Conservation (phyloP, 1,140 invertebrate species). For the Pentalonia nigronervosa region DNA sequence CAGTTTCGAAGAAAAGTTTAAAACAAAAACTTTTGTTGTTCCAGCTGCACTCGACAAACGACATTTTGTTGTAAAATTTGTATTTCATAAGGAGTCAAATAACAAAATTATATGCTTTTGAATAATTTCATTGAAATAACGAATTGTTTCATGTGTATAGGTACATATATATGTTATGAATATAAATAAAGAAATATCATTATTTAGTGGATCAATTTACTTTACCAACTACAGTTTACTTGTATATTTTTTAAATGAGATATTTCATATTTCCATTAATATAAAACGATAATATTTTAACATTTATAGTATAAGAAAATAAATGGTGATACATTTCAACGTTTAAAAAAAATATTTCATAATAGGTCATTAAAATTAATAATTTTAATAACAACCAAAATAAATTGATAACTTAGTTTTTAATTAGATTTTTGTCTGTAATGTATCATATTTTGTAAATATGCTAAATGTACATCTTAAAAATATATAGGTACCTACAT, state of each 20-base stretch:
- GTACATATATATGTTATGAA: neutral
- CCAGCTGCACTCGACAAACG: conserved; percentile 35
- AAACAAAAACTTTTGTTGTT: conserved; percentile 39
- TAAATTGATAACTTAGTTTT: neutral
- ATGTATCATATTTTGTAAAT: neutral
- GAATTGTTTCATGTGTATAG: neutral
- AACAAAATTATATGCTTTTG: neutral
- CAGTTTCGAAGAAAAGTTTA: conserved; percentile 9
- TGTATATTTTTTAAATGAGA: neutral
- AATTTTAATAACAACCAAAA: too few species aligned
- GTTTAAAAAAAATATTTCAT: neutral
- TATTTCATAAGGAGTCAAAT: conserved; percentile 31
- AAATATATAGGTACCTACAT: neutral
- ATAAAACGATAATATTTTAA: neutral
- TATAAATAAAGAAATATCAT: neutral
- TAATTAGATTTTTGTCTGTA: neutral
- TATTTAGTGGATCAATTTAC: neutral
- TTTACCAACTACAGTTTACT: neutral
- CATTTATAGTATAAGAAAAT: neutral
- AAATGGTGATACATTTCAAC: too few species aligned
- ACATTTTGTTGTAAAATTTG: neutral
- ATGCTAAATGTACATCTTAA: neutral
- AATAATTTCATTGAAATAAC: neutral
- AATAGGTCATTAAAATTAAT: neutral
- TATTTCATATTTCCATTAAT: neutral